Percentiles rank a stretch among this genome's conserved stretches.
Evolutionary conservation across 53 echinoderm and acorn worm genomes (phyloP).

Genomic region (Echinometra lucunter): DNA sequence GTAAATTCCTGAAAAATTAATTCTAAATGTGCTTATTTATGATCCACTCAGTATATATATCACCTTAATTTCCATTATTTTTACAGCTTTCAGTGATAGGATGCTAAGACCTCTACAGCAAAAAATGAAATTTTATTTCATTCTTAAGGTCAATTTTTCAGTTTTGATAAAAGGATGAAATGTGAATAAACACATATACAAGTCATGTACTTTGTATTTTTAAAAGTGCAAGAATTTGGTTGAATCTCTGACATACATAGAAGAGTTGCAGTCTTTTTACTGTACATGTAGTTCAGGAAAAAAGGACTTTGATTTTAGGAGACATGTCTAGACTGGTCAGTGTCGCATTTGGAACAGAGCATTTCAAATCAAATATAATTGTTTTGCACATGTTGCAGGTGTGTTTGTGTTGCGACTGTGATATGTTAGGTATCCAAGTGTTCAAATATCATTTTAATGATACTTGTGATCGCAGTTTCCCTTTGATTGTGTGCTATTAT

Average conservation of each 20-base stretch:
- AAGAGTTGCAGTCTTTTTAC: neutral
- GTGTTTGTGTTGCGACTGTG: neutral
- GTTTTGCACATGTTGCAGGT: neutral
- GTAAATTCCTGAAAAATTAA: constrained; percentile 3
- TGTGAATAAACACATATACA: neutral
- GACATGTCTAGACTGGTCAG: neutral
- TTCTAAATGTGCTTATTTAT: neutral
- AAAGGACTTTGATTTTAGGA: neutral
- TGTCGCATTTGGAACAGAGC: neutral
- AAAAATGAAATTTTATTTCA: neutral
- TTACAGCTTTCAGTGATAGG: neutral
- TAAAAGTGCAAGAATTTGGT: neutral
- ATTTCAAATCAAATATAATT: neutral
- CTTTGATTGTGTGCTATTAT: neutral
- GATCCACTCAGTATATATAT: too few relatives aligned
- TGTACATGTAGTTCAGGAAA: neutral
- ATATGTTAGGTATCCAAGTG: neutral
- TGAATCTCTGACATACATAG: neutral
- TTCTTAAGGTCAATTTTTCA: neutral
- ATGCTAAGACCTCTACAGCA: neutral
- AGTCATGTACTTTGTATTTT: neutral
- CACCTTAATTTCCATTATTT: too few relatives aligned
- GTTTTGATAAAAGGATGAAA: neutral
- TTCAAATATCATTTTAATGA: neutral
- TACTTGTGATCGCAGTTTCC: neutral